A percentile compares a stretch with the other conserved stretches of the same genome.
phyloP scores from a whole-genome alignment of 2,888 invertebrate genomes.

The Aporophyla nigra region DNA sequence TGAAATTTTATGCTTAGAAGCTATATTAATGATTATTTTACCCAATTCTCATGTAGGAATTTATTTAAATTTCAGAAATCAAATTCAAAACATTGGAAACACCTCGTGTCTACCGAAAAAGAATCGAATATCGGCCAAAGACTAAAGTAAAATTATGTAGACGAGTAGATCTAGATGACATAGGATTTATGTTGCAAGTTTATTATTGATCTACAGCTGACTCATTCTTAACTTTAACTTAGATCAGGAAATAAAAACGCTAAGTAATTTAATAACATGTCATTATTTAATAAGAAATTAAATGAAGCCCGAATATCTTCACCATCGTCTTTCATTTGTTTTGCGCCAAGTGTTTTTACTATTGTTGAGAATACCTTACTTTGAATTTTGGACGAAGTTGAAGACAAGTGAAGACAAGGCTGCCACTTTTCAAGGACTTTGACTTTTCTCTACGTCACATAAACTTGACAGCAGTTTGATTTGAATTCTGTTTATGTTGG shows the following conservation, averaged over 20 bases:
- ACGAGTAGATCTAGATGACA: conserved; percentile 8
- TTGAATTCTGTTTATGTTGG: conserved; percentile 61
- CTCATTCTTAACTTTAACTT: neutral
- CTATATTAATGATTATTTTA: conserved; percentile 32
- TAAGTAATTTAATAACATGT: no score
- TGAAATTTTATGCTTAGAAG: conserved; percentile 19
- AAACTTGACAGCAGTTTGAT: conserved; percentile 59
- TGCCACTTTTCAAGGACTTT: neutral
- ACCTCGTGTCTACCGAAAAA: conserved; percentile 74
- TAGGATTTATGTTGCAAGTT: conserved; percentile 2
- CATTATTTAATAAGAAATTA: neutral
- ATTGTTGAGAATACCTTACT: conserved; percentile 23
- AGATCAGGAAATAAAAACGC: no score
- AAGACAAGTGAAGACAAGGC: neutral
- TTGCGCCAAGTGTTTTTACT: neutral
- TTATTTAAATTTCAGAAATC: conserved; percentile 54
- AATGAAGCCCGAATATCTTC: neutral
- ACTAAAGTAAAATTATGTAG: conserved; percentile 37
- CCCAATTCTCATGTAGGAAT: conserved; percentile 22
- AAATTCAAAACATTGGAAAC: conserved; percentile 75
- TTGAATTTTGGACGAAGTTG: neutral
- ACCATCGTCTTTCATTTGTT: neutral
- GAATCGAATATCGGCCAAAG: conserved; percentile 60
- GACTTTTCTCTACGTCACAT: conserved; percentile 22
- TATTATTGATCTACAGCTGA: neutral